phyloP scores from a whole-genome alignment of 2,888 invertebrate species.

The Brenthis ino region DNA sequence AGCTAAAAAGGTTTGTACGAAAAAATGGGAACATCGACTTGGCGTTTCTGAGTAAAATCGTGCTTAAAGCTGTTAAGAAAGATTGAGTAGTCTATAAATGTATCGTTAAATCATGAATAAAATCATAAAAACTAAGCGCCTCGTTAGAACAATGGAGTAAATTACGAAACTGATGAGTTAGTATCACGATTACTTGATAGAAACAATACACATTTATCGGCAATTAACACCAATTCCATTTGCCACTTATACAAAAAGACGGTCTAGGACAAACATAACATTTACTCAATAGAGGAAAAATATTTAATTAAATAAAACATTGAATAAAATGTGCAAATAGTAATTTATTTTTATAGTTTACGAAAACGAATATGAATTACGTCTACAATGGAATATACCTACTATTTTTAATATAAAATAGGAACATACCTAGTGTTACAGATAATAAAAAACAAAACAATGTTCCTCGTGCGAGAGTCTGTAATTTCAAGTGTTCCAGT shows the following conservation, averaged over 20 bases:
- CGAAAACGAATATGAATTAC: neutral
- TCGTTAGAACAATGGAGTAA: constrained; percentile 33
- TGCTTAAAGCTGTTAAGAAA: no score
- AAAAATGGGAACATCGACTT: no score
- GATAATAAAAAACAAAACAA: constrained; percentile 3
- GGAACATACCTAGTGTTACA: neutral
- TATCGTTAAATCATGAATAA: constrained; percentile 19
- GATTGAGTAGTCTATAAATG: constrained; percentile 10
- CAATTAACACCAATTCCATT: constrained; percentile 36
- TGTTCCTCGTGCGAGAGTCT: neutral
- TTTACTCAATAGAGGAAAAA: neutral
- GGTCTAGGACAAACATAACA: constrained; percentile 1
- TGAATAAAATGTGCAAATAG: neutral
- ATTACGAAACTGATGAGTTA: constrained; percentile 32
- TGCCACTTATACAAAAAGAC: constrained; percentile 24
- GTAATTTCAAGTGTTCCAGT: constrained; percentile 7
- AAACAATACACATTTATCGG: constrained; percentile 37
- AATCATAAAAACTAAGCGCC: constrained; percentile 32
- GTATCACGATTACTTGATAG: constrained; percentile 20
- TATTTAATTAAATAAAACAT: neutral
- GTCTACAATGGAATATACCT: neutral
- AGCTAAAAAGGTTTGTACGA: no score
- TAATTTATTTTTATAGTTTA: no score
- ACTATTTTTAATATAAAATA: neutral
- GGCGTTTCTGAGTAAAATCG: neutral